phyloP scores from a whole-genome alignment of 2,797 vertebrate species.

The Anguilla pacifica region DNA sequence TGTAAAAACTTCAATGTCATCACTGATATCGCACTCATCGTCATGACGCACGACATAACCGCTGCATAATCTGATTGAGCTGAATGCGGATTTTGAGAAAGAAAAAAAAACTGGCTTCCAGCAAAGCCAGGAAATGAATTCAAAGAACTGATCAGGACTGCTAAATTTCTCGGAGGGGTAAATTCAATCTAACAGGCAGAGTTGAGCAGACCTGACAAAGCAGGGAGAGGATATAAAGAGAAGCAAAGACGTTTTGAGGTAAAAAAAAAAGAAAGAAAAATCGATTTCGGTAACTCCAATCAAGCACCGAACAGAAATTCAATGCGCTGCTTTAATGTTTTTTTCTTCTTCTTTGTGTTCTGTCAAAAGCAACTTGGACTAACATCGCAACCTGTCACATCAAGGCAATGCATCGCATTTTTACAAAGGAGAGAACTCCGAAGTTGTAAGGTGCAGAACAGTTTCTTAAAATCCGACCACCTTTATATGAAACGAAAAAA shows the following conservation, averaged over 20 bases:
- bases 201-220: conserved; percentile 67
- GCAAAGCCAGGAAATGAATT: conserved; percentile 58
- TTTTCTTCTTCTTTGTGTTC: conserved; percentile 64
- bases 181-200: conserved; percentile 66
- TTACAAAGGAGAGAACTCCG: conserved; percentile 61
- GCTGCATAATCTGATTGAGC: conserved; percentile 55
- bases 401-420: conserved; percentile 65
- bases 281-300: conserved; percentile 66
- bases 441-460: conserved; percentile 50
- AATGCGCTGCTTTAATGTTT: conserved; percentile 56
- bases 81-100: conserved; percentile 62
- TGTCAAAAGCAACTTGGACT: conserved; percentile 75
- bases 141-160: conserved; percentile 69
- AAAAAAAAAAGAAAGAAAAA: conserved; percentile 51
- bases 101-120: conserved; percentile 48
- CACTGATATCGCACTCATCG: neutral
- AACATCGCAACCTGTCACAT: conserved; percentile 73
- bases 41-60: conserved; percentile 58
- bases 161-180: conserved; percentile 65
- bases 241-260: conserved; percentile 49
- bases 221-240: conserved; percentile 48
- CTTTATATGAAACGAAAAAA: conserved; percentile 39
- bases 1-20: neutral
- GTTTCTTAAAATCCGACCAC: conserved; percentile 31
- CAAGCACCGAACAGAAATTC: conserved; percentile 58